Conservation (phyloP, 2,797 vertebrate species). For the Crocodylus rhombifer region DNA sequence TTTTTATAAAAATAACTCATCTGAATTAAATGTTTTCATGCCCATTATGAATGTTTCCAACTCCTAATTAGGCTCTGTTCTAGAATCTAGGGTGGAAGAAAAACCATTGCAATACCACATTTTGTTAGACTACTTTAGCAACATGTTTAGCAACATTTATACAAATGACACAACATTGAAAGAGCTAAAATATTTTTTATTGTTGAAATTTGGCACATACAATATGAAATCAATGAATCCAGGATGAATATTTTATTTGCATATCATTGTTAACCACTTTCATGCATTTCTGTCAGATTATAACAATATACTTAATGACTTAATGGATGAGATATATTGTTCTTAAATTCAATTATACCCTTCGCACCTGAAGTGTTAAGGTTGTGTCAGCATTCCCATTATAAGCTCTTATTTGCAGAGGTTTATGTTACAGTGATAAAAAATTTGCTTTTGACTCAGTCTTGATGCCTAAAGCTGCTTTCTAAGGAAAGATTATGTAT, state of each 20-base stretch:
- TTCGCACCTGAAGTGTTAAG: constrained; percentile 67
- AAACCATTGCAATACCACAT: neutral
- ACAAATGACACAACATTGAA: constrained; percentile 45
- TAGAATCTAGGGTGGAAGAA: constrained; percentile 16
- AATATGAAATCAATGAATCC: constrained; percentile 37
- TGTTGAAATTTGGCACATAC: constrained; percentile 62
- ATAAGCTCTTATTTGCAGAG: constrained; percentile 50
- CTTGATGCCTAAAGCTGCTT: constrained; percentile 48
- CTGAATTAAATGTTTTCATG: neutral
- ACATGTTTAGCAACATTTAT: constrained; percentile 44
- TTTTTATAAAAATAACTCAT: neutral
- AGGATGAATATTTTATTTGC: constrained; percentile 62
- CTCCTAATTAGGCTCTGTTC: constrained; percentile 33
- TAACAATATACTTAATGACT: constrained; percentile 70
- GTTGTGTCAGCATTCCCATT: constrained; percentile 71
- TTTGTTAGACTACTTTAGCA: constrained; percentile 14
- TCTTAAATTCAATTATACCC: constrained; percentile 74
- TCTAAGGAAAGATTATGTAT: constrained; percentile 14
- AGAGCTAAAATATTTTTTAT: constrained; percentile 47
- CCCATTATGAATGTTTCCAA: neutral
- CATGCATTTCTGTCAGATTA: constrained; percentile 45
- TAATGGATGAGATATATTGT: constrained; percentile 64
- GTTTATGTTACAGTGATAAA: constrained; percentile 67
- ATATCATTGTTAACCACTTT: constrained; percentile 60
- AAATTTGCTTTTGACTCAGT: constrained; percentile 56